A percentile compares a stretch with the other conserved stretches of the same genome.
These are phyloP conservation scores for Physeter macrocephalus DNA, from an alignment of 2,113 vertebrate genomes.

Conservation along the genomic window DNA sequence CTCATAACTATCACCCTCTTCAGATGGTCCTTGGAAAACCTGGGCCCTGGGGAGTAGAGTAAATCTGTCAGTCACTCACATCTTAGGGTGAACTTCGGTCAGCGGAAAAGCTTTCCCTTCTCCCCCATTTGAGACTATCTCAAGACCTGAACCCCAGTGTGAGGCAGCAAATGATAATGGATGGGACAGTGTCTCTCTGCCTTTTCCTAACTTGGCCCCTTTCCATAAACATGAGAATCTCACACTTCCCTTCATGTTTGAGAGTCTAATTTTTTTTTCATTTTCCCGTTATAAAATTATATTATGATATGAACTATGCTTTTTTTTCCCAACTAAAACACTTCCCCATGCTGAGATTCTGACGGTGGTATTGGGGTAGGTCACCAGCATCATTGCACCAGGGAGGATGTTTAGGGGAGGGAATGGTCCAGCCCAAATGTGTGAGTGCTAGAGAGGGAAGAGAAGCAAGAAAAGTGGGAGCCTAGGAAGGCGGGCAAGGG, in stretches of 20 bases:
- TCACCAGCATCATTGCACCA: rapidly evolving
- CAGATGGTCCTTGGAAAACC: background rate
- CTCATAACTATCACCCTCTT: background rate
- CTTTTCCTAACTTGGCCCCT: background rate
- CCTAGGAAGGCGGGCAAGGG: background rate
- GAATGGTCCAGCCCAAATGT: background rate
- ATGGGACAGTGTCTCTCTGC: background rate
- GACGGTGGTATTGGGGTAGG: background rate
- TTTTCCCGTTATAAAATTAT: background rate
- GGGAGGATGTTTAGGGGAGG: background rate
- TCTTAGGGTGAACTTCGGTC: background rate
- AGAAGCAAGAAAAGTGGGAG: background rate
- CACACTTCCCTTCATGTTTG: background rate
- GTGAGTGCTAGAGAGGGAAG: background rate
- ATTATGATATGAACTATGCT: background rate
- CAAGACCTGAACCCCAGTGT: background rate
- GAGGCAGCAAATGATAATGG: background rate
- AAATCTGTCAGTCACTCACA: background rate
- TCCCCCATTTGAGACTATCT: background rate
- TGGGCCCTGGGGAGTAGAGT: background rate
- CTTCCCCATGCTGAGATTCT: background rate
- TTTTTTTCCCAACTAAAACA: background rate
- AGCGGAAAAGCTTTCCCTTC: background rate
- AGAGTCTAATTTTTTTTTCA: background rate
- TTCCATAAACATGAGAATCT: background rate